Evolutionary conservation across 2,888 invertebrate species (phyloP).

Genomic region (Acrobasis repandana): DNA sequence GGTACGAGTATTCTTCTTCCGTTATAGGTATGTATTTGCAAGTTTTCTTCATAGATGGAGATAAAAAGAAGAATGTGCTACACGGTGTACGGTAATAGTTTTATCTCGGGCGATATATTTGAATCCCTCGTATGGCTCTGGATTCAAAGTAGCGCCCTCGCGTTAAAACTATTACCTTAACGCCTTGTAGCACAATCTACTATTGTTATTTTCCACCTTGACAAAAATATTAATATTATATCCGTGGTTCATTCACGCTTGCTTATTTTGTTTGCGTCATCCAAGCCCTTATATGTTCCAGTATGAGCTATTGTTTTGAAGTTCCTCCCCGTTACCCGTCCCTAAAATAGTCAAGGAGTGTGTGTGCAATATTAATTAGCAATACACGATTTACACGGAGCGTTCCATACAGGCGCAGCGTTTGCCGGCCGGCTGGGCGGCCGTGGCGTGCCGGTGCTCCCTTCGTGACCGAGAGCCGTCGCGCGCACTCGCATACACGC

Average conservation of each 20-base stretch:
- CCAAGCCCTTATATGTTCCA: slow-evolving; percentile 53
- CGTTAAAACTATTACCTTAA: too few relatives aligned
- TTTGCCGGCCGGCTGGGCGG: slow-evolving; percentile 53
- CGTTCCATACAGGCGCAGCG: slow-evolving; percentile 63
- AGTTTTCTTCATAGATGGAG: too few relatives aligned
- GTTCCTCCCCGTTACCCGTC: slow-evolving; percentile 69
- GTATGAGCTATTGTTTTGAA: slow-evolving; percentile 60
- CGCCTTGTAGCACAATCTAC: too few relatives aligned
- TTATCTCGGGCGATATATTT: too few relatives aligned
- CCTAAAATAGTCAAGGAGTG: slow-evolving; percentile 64
- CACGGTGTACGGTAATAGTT: too few relatives aligned
- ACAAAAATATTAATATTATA: too few relatives aligned
- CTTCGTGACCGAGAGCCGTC: slow-evolving; percentile 60
- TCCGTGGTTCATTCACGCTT: background rate
- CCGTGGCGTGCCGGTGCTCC: slow-evolving; percentile 56
- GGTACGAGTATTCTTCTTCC: too few relatives aligned
- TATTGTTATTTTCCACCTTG: too few relatives aligned
- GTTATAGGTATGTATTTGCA: too few relatives aligned
- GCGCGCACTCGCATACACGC: slow-evolving; percentile 75
- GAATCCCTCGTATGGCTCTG: too few relatives aligned
- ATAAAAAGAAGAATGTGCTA: too few relatives aligned
- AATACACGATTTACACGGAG: slow-evolving; percentile 65
- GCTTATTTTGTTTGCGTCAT: slow-evolving; percentile 49
- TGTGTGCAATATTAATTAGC: slow-evolving; percentile 78
- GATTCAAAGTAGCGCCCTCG: too few relatives aligned